Conservation (phyloP, 2,888 invertebrate species). For the Euplagia quadripunctaria region DNA sequence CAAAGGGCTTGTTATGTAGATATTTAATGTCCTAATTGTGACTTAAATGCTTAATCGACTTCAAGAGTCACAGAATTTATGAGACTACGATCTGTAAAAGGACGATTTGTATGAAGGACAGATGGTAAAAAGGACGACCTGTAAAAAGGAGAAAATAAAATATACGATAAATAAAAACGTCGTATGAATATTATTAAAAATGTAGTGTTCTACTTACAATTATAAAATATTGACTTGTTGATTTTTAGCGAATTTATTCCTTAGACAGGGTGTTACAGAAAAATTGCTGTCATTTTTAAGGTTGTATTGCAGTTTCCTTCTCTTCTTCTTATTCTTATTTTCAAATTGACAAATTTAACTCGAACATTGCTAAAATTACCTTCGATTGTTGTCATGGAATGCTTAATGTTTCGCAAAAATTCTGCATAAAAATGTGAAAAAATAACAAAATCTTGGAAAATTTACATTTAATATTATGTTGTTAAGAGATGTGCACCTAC, state of each 20-base stretch:
- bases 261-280: not conserved
- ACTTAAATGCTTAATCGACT: constrained; percentile 29
- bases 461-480: too few relatives aligned
- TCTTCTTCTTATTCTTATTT: too few relatives aligned
- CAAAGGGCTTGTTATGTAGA: constrained; percentile 45
- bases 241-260: not conserved
- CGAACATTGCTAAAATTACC: too few relatives aligned
- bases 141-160: not conserved
- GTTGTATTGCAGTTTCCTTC: not conserved
- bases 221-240: not conserved
- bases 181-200: not conserved
- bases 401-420: too few relatives aligned
- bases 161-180: not conserved
- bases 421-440: too few relatives aligned
- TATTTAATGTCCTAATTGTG: constrained; percentile 43
- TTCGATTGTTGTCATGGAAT: too few relatives aligned
- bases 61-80: constrained; percentile 20
- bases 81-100: not conserved
- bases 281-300: not conserved
- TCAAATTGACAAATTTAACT: too few relatives aligned
- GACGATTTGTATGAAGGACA: not conserved
- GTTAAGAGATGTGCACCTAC: too few relatives aligned
- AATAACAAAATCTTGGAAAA: too few relatives aligned
- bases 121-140: not conserved
- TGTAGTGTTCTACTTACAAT: not conserved